These are phyloP conservation scores for Aptenodytes forsteri DNA, from an alignment of 2,113 vertebrate species.

Conservation along the genomic window DNA sequence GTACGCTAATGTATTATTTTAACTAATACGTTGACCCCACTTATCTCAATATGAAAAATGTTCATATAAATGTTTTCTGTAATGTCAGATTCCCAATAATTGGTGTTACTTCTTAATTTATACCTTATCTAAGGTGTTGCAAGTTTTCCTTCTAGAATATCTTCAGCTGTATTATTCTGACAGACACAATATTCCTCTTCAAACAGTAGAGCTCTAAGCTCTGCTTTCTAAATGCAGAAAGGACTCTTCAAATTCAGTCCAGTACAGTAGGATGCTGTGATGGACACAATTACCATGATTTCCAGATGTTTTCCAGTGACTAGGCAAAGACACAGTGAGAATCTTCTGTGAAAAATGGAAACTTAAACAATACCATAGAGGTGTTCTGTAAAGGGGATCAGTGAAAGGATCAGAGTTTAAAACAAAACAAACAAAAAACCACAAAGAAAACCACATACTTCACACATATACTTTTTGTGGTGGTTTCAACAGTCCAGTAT, in stretches of 20 bases:
- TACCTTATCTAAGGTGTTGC: neutral
- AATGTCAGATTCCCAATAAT: neutral
- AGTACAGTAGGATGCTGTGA: neutral
- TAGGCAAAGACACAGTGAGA: neutral
- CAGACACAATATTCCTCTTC: neutral
- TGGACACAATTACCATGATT: neutral
- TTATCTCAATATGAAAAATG: neutral
- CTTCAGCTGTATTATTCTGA: neutral
- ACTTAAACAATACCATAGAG: neutral
- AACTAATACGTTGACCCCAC: neutral
- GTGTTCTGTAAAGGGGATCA: neutral
- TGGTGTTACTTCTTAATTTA: neutral
- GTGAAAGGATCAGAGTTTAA: neutral
- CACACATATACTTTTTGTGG: neutral
- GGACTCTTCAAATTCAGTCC: neutral
- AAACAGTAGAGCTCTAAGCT: neutral
- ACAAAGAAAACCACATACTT: neutral
- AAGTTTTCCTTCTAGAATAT: neutral
- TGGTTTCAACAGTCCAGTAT: neutral
- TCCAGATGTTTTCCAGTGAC: neutral
- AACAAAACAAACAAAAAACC: neutral
- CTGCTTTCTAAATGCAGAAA: neutral
- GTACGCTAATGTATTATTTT: neutral
- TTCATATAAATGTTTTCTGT: neutral
- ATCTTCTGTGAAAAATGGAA: neutral